Percentiles rank a stretch among this genome's conserved stretches.
Evolutionary conservation across 2,888 invertebrate genomes (phyloP).

Genomic region (Eilema sororculum): DNA sequence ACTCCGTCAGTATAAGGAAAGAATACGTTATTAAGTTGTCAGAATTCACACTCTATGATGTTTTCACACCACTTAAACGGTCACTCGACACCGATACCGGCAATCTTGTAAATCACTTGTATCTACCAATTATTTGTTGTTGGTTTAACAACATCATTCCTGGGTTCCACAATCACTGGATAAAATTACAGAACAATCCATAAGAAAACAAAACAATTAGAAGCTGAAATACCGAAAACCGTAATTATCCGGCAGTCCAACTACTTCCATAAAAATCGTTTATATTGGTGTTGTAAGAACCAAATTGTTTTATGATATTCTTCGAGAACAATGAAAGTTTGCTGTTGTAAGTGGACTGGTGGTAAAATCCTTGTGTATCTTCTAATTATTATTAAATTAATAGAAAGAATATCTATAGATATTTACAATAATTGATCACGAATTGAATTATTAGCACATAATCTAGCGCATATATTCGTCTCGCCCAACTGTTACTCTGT

Average conservation of each 20-base stretch:
- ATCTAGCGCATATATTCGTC: no score
- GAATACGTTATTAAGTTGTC: constrained; percentile 59
- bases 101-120: constrained; percentile 61
- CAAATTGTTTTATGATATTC: constrained; percentile 1
- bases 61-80: constrained; percentile 61
- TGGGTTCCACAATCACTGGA: constrained; percentile 9
- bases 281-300: not conserved
- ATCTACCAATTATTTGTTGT: constrained; percentile 53
- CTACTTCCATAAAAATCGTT: constrained; percentile 4
- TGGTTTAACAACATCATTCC: constrained; percentile 39
- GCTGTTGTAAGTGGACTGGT: not conserved
- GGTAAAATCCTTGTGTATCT: not conserved
- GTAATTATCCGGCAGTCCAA: constrained; percentile 1
- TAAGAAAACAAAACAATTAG: constrained; percentile 5
- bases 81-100: constrained; percentile 51
- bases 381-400: not conserved
- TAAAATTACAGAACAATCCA: constrained; percentile 10
- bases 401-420: no score
- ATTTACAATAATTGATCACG: no score
- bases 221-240: not conserved
- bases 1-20: constrained; percentile 37
- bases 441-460: not conserved
- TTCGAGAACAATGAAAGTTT: not conserved
- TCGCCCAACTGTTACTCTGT: no score
- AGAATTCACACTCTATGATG: constrained; percentile 58